phyloP scores from a whole-genome alignment of 2,797 vertebrate genomes.

The Microchirus variegatus region DNA sequence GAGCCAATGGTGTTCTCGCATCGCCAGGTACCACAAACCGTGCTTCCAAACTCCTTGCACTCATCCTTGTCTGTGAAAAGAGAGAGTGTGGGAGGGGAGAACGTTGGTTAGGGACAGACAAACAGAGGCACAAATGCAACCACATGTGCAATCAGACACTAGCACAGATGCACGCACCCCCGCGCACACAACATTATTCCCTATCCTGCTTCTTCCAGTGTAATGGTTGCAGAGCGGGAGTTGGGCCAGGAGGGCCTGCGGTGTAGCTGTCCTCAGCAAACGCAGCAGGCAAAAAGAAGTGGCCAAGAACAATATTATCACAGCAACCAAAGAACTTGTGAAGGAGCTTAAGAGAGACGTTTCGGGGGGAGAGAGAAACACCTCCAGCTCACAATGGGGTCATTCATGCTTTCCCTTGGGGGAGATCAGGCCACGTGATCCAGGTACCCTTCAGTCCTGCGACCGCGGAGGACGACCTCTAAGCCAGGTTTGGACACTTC shows the following conservation, averaged over 20 bases:
- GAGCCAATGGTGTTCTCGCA: slow-evolving; percentile 83
- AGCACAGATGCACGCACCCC: slow-evolving; percentile 18
- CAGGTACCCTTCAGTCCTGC: slow-evolving; percentile 46
- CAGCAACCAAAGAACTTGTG: slow-evolving; percentile 79
- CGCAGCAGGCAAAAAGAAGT: slow-evolving; percentile 62
- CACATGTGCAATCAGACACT: slow-evolving; percentile 51
- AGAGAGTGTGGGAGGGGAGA: slow-evolving; percentile 25
- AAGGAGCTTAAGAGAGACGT: slow-evolving; percentile 76
- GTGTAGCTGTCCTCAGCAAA: slow-evolving; percentile 72
- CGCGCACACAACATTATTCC: slow-evolving; percentile 41
- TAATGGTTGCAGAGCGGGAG: slow-evolving; percentile 57
- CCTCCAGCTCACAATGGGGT: slow-evolving; percentile 76
- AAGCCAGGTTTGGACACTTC: slow-evolving; percentile 52
- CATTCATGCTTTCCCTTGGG: slow-evolving; percentile 67
- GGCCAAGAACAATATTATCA: slow-evolving; percentile 82
- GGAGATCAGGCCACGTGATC: slow-evolving; percentile 56
- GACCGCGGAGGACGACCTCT: slow-evolving; percentile 49
- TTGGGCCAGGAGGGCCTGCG: slow-evolving; percentile 66
- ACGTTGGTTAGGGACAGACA: slow-evolving; percentile 47
- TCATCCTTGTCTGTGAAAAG: slow-evolving; percentile 76
- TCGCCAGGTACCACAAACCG: slow-evolving; percentile 76
- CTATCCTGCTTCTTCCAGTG: slow-evolving; percentile 50
- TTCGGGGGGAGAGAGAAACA: slow-evolving; percentile 75
- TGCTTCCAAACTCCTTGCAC: slow-evolving; percentile 78
- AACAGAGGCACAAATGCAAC: slow-evolving; percentile 52